Percentiles rank a stretch among this genome's conserved stretches.
phyloP scores from a whole-genome alignment of 92 coral and sea anemone genomes.

The Ricordea florida region DNA sequence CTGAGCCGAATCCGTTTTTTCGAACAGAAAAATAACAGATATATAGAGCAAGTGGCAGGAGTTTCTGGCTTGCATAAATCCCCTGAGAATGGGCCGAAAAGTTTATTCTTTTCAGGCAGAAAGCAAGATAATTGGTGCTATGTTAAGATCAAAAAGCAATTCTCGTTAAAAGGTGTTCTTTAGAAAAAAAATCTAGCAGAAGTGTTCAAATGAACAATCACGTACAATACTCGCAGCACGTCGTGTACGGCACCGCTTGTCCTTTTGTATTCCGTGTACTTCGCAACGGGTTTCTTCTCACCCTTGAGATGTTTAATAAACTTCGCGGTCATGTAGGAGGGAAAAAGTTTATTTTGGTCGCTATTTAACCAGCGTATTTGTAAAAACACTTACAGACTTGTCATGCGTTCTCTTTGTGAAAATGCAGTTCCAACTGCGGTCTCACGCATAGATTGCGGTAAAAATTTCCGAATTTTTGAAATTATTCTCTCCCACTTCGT shows the following conservation, averaged over 20 bases:
- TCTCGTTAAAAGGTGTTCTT: no score
- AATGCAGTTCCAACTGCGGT: background rate
- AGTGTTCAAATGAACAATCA: no score
- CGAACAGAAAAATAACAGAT: no score
- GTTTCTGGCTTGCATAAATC: no score
- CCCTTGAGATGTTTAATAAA: background rate
- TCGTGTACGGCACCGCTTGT: background rate
- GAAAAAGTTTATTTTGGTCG: background rate
- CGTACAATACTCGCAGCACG: no score
- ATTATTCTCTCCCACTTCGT: background rate
- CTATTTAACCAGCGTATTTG: background rate
- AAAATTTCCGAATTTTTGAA: background rate
- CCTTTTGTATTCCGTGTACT: background rate
- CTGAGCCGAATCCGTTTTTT: no score
- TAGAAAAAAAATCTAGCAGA: no score
- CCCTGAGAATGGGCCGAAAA: no score
- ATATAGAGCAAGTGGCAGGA: no score
- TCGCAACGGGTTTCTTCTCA: slow-evolving; percentile 7
- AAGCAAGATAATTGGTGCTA: no score
- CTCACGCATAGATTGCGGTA: background rate
- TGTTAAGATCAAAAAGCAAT: no score
- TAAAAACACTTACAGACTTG: background rate
- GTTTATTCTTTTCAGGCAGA: no score
- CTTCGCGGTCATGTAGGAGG: slow-evolving; percentile 8
- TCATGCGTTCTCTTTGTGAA: background rate